Percentiles rank a stretch among this genome's conserved stretches.
phyloP scores from a whole-genome alignment of 2,113 vertebrate genomes.

The Rhabdornis inornatus region DNA sequence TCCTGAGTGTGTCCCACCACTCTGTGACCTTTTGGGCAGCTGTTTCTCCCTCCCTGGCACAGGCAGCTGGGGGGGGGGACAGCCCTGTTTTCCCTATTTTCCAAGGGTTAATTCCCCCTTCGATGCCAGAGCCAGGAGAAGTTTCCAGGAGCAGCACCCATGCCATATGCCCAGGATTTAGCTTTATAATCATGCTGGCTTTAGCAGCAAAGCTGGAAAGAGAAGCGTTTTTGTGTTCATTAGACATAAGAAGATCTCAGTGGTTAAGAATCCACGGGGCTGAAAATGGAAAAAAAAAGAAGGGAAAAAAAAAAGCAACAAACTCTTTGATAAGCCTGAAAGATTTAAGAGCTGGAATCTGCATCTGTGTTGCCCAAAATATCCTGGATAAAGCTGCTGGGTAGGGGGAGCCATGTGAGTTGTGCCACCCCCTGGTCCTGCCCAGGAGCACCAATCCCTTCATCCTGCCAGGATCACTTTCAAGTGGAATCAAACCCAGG shows the following conservation, averaged over 20 bases:
- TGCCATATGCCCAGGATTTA: conserved; percentile 52
- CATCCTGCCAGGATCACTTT: neutral
- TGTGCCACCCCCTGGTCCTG: neutral
- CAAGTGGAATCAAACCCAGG: neutral
- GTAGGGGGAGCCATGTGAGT: neutral
- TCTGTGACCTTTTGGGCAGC: neutral
- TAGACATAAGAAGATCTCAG: conserved; percentile 39
- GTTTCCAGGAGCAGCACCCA: neutral
- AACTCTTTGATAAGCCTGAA: conserved; percentile 51
- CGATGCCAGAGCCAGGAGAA: neutral
- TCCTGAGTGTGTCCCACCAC: neutral
- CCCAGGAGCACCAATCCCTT: neutral
- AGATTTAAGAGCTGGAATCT: conserved; percentile 30
- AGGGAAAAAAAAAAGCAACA: neutral
- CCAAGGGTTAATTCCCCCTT: neutral
- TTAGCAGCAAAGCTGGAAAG: conserved; percentile 57
- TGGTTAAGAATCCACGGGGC: conserved; percentile 11
- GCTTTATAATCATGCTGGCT: conserved; percentile 56
- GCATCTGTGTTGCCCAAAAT: conserved; percentile 48
- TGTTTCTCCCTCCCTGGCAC: neutral
- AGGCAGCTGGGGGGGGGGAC: rapidly evolving
- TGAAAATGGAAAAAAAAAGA: neutral
- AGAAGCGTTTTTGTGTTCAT: conserved; percentile 58
- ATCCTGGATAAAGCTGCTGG: conserved; percentile 8
- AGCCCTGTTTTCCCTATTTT: neutral